Evolutionary conservation across 2,113 vertebrate species (phyloP).

Genomic region (Eurypyga helias): DNA sequence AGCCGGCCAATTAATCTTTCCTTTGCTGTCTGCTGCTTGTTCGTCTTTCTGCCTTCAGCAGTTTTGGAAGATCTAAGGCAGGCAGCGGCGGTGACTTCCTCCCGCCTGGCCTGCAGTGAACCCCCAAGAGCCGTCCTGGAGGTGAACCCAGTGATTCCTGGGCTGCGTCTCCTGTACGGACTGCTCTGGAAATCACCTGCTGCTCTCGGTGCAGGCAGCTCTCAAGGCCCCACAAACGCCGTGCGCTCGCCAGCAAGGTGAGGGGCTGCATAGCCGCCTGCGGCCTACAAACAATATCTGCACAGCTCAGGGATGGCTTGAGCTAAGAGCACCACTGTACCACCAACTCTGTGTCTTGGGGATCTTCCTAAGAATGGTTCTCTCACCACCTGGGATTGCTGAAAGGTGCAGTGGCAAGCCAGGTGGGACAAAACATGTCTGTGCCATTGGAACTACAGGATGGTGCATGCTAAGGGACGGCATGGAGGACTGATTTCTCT

Average conservation of each 20-base stretch:
- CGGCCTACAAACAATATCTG: accelerated
- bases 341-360: neutral
- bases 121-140: neutral
- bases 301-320: accelerated
- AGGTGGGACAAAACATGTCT: neutral
- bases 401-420: neutral
- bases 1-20: constrained; percentile 56
- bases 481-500: neutral
- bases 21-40: constrained; percentile 62
- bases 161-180: neutral
- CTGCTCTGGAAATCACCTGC: constrained; percentile 25
- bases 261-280: neutral
- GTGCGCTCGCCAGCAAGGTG: accelerated
- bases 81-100: constrained; percentile 10
- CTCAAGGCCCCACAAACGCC: accelerated
- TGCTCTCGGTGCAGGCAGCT: accelerated
- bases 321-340: neutral
- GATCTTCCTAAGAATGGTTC: neutral
- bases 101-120: constrained; percentile 45
- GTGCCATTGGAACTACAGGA: neutral
- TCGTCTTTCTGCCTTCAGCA: constrained; percentile 55
- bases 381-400: neutral
- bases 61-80: constrained; percentile 52
- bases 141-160: neutral
- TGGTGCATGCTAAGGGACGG: neutral